Base-by-base conservation (phyloP, 2,797 vertebrate genomes). In the Fundulus diaphanus region DNA sequence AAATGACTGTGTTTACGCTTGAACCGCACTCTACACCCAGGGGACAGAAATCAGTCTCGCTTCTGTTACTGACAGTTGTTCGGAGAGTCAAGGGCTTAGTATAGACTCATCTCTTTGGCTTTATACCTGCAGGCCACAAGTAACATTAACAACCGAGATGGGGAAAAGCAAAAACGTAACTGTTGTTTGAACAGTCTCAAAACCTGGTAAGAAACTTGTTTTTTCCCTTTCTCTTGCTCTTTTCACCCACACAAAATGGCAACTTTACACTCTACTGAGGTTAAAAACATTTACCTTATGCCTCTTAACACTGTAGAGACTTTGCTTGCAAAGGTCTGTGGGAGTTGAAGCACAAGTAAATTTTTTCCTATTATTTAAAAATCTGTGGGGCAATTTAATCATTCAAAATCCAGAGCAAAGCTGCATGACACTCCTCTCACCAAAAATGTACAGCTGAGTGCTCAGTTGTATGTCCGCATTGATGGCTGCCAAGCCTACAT, bases 1-100 rank as follows among this genome's bases (percentile, higher is more conserved):
- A 91, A 92, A 90, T 87, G 54, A 88, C 81, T 77, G 37, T 86
- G 87, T 87, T 91, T 90, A 84, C 69, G 72, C 77, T 79, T 61
- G 59, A 82, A 88, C 82, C 79, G 84, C 35, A 85, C 87, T 90
- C 88, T 82, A 78, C 73, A 86, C 76, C 81, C 77, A 3, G 6
- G 75, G 65, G 82, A 86, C 71, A 72, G 80, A 89, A 90, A 89
- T 89, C 83, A 78, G 90, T 83, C 85, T 78, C 57, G 63, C 76
- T 83, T 74, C 70, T 86, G 82, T 88, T 78, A 65, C 70, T 49
- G 79, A 74, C 82, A 79, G 76, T 81, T 88, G 76, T 88, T 83
- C 24, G 31, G 24, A 67, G 69, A 88, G 78, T 87, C 74, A 75
- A 81, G 77, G 70, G 82, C 76, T 84, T 27, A 59, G 73, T 71